Conservation (phyloP, 2,113 vertebrate species). For the Dasyprocta punctata region DNA sequence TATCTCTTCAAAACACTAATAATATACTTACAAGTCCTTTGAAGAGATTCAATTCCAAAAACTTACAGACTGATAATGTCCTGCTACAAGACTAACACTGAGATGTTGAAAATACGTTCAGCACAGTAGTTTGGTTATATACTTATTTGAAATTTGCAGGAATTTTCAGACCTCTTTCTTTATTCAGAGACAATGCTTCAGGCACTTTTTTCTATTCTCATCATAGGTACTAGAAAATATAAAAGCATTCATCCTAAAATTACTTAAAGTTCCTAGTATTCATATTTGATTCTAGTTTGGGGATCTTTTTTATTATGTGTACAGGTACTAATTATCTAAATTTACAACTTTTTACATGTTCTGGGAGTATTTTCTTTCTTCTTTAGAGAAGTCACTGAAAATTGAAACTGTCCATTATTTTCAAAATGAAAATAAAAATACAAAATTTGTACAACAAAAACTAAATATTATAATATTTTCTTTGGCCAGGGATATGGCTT, state of each 20-base stretch:
- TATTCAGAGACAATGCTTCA: slow-evolving; percentile 50
- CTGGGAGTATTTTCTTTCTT: slow-evolving; percentile 13
- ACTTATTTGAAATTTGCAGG: slow-evolving; percentile 26
- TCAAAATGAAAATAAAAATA: not conserved
- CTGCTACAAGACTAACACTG: slow-evolving; percentile 40
- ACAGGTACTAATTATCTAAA: slow-evolving; percentile 14
- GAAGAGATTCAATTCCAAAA: slow-evolving; percentile 36
- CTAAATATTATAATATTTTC: not conserved
- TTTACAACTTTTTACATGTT: not conserved
- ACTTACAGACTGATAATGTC: not conserved
- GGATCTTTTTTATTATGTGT: not conserved
- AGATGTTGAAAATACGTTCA: slow-evolving; percentile 7
- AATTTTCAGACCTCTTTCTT: slow-evolving; percentile 52
- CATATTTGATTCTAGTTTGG: slow-evolving; percentile 52
- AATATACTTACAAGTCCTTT: not conserved
- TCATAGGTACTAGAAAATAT: slow-evolving; percentile 32
- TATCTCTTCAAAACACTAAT: slow-evolving; percentile 22
- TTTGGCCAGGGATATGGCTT: too few relatives aligned
- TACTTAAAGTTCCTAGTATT: slow-evolving; percentile 9
- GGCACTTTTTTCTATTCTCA: slow-evolving; percentile 57
- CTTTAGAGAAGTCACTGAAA: not conserved
- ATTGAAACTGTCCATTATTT: not conserved
- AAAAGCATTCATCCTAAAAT: slow-evolving; percentile 12
- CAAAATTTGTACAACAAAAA: not conserved
- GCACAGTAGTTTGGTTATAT: slow-evolving; percentile 46